phyloP scores from a whole-genome alignment of 1,140 invertebrate species.

The Rhizoglyphus robini region DNA sequence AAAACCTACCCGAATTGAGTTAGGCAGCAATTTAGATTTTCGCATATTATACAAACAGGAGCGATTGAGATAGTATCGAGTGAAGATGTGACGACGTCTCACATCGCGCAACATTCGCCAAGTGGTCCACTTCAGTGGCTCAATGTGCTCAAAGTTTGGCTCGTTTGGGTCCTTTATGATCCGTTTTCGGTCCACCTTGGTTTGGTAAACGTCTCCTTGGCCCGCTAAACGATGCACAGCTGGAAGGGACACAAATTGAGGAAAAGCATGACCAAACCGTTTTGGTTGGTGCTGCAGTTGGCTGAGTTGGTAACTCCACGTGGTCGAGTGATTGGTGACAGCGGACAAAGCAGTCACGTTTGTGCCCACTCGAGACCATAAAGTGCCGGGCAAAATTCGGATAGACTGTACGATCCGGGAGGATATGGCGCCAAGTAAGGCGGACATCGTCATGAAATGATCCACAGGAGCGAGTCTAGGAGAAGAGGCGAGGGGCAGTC shows the following conservation, averaged over 20 bases:
- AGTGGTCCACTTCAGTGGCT: conserved; percentile 36
- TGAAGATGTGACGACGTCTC: conserved; percentile 54
- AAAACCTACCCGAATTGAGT: conserved; percentile 44
- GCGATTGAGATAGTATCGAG: conserved; percentile 53
- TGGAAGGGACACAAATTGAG: conserved; percentile 6
- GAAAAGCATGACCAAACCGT: conserved; percentile 8
- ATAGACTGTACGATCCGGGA: not conserved
- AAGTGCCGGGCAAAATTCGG: not conserved
- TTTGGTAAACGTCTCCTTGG: conserved; percentile 19
- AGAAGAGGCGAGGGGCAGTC: not conserved
- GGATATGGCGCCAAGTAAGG: not conserved
- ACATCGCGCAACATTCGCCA: conserved; percentile 65
- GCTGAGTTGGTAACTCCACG: not conserved
- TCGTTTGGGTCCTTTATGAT: not conserved
- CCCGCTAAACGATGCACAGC: not conserved
- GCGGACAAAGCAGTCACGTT: not conserved
- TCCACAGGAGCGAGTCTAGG: too few relatives aligned
- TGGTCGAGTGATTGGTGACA: not conserved
- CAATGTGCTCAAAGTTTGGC: conserved; percentile 11
- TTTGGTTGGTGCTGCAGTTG: not conserved
- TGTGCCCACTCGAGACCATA: not conserved
- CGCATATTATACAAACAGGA: conserved; percentile 57
- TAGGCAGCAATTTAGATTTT: conserved; percentile 63
- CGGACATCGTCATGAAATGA: not conserved
- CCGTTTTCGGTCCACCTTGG: conserved; percentile 15